Evolutionary conservation across 2,113 vertebrate genomes (phyloP).

Genomic region (Sturnus vulgaris): DNA sequence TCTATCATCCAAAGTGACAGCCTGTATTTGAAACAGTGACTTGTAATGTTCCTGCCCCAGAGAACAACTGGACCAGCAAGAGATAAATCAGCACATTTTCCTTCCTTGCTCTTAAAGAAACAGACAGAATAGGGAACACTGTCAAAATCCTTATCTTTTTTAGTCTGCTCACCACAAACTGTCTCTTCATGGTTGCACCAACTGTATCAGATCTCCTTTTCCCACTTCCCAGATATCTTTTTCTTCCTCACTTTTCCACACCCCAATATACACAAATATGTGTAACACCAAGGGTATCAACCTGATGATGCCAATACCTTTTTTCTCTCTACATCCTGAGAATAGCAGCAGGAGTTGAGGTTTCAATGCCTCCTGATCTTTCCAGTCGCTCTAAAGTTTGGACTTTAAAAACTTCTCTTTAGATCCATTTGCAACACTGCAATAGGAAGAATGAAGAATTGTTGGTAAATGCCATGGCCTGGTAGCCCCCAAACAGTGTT

Average conservation of each 20-base stretch:
- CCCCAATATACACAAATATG: not conserved
- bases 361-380: not conserved
- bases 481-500: not conserved
- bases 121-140: not conserved
- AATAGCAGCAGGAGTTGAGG: not conserved
- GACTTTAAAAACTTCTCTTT: not conserved
- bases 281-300: not conserved
- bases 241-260: not conserved
- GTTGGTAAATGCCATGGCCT: not conserved
- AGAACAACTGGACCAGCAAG: not conserved
- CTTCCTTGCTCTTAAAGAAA: not conserved
- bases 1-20: constrained; percentile 27
- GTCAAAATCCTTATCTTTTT: not conserved
- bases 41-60: not conserved
- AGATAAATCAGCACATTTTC: not conserved
- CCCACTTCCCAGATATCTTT: not conserved
- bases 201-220: not conserved
- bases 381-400: not conserved
- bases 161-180: not conserved
- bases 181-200: not conserved
- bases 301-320: not conserved
- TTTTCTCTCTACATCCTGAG: not conserved
- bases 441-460: not conserved
- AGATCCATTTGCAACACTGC: not conserved
- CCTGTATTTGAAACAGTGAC: constrained; percentile 4